A percentile compares a stretch with the other conserved stretches of the same genome.
phyloP scores from a whole-genome alignment of 2,888 invertebrate genomes.

The Blera fallax region DNA sequence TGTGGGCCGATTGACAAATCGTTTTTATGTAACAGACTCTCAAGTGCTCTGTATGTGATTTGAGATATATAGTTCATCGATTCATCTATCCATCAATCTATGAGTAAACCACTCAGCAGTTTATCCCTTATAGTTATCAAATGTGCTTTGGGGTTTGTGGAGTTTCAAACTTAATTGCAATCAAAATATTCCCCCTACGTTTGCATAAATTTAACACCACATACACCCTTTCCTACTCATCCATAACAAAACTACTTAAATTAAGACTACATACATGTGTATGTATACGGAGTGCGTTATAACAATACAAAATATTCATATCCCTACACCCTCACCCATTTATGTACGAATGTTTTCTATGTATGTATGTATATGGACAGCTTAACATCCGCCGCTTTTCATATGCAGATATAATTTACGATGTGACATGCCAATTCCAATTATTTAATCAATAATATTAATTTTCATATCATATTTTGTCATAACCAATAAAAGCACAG shows the following conservation, averaged over 20 bases:
- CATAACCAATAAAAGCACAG: conserved; percentile 81
- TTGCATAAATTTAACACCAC: conserved; percentile 55
- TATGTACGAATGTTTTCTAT: background rate
- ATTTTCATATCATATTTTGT: conserved; percentile 82
- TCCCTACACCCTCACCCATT: background rate
- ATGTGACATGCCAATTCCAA: conserved; percentile 80
- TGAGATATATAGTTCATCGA: too few relatives aligned
- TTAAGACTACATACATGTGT: background rate
- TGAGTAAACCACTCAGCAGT: conserved; percentile 31
- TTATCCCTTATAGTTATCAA: conserved; percentile 30
- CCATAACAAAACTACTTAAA: conserved; percentile 27
- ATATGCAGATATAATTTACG: conserved; percentile 76
- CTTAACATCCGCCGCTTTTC: conserved; percentile 69
- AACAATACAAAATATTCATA: conserved; percentile 2
- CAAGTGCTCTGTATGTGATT: too few relatives aligned
- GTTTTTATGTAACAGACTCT: too few relatives aligned
- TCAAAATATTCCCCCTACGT: conserved; percentile 55
- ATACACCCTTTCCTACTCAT: background rate
- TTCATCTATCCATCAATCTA: background rate
- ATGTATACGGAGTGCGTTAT: background rate
- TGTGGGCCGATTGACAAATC: too few relatives aligned
- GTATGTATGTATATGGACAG: conserved; percentile 12
- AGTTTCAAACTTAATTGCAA: conserved; percentile 60
- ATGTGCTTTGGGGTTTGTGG: conserved; percentile 23
- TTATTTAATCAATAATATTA: conserved; percentile 82